phyloP scores from a whole-genome alignment of 2,113 vertebrate species.

The Cranoglanis bouderius region DNA sequence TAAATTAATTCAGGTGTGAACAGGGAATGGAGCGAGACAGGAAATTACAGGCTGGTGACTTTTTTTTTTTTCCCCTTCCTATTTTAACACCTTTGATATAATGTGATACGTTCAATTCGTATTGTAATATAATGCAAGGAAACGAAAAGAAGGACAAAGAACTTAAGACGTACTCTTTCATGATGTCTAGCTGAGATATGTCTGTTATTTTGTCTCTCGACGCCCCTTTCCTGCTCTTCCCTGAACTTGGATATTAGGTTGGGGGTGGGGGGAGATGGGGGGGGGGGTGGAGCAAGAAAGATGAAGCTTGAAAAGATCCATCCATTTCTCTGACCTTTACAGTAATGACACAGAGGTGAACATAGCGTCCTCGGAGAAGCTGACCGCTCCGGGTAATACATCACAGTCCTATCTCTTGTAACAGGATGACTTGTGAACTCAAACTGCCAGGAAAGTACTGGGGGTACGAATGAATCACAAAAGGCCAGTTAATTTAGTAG shows the following conservation, averaged over 20 bases:
- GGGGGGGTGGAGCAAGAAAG: background rate
- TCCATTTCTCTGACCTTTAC: constrained; percentile 43
- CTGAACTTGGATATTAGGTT: background rate
- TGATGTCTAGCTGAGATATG: background rate
- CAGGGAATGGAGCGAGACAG: background rate
- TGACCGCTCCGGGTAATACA: constrained; percentile 35
- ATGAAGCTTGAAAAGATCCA: constrained; percentile 16
- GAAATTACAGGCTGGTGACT: constrained; percentile 2
- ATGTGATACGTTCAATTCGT: background rate
- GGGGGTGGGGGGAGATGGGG: too few relatives aligned
- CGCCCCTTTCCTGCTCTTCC: background rate
- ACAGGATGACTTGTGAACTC: constrained; percentile 30
- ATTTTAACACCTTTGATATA: background rate
- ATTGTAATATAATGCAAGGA: background rate
- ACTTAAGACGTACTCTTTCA: background rate
- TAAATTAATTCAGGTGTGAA: background rate
- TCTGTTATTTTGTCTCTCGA: background rate
- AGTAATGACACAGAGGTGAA: constrained; percentile 31
- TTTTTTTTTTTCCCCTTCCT: rapidly evolving
- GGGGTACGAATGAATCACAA: constrained; percentile 1
- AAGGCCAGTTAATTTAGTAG: constrained; percentile 6
- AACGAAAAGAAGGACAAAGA: background rate
- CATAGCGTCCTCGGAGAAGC: constrained; percentile 15
- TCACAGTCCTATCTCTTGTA: constrained; percentile 12
- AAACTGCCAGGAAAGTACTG: constrained; percentile 27